Conservation (phyloP, 1,140 invertebrate species). For the Camponotus vicinus region DNA sequence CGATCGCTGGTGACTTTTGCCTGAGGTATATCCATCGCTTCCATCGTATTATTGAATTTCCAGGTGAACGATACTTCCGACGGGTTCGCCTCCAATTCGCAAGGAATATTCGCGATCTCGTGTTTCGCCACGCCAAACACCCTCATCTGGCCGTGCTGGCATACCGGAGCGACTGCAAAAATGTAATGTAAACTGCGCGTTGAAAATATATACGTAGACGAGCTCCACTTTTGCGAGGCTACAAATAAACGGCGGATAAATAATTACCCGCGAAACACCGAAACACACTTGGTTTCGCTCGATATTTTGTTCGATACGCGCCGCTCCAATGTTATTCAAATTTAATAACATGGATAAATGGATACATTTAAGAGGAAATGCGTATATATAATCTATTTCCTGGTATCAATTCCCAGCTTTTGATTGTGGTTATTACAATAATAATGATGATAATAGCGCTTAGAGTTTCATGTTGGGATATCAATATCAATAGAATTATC, state of each 20-base stretch:
- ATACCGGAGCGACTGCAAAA: conserved; percentile 90
- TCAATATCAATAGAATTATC: conserved; percentile 7
- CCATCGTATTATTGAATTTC: conserved; percentile 92
- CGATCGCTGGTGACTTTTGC: conserved; percentile 88
- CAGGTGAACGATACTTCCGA: conserved; percentile 90
- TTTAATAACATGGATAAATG: conserved; percentile 1
- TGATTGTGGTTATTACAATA: not conserved
- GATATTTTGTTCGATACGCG: not conserved
- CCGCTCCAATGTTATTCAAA: conserved; percentile 15
- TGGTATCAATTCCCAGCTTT: not conserved
- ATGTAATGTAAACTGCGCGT: conserved; percentile 60
- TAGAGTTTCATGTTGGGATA: not conserved
- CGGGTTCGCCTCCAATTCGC: conserved; percentile 95
- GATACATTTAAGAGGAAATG: no score
- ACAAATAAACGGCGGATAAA: not conserved
- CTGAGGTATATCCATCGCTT: conserved; percentile 89
- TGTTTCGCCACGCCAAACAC: conserved; percentile 92
- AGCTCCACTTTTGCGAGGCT: not conserved
- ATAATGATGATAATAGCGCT: not conserved
- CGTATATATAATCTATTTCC: not conserved
- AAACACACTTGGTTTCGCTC: not conserved
- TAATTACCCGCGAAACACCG: not conserved
- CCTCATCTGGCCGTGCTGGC: conserved; percentile 89
- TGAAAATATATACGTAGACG: not conserved
- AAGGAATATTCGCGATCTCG: conserved; percentile 91